Conservation (phyloP, 1,140 invertebrate species). For the Psilanteris sp. region DNA sequence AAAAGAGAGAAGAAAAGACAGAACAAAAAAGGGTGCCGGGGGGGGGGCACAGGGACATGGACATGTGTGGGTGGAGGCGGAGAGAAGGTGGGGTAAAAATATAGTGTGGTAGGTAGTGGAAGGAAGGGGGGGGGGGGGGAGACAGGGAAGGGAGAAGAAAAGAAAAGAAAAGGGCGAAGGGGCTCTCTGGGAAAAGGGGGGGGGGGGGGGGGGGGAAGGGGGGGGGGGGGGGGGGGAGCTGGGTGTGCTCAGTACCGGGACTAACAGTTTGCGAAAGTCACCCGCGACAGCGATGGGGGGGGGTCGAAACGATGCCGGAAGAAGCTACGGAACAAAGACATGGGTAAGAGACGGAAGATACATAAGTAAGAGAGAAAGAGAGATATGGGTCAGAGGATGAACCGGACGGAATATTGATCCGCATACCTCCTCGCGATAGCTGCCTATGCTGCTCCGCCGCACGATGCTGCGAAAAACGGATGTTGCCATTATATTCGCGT, state of each 20-base stretch:
- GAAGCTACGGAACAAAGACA: slow-evolving; percentile 35
- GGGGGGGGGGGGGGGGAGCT: background rate
- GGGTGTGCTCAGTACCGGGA: slow-evolving; percentile 15
- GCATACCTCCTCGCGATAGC: slow-evolving; percentile 75
- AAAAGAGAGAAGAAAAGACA: no score
- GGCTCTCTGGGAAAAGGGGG: no score
- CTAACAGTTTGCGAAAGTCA: slow-evolving; percentile 23
- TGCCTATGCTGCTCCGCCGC: slow-evolving; percentile 69
- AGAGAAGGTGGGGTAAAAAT: no score
- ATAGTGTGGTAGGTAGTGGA: no score
- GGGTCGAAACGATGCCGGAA: slow-evolving; percentile 12
- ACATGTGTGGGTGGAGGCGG: no score
- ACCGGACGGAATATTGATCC: slow-evolving; percentile 80
- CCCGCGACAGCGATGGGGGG: no score
- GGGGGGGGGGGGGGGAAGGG: no score
- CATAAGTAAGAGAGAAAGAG: slow-evolving; percentile 74
- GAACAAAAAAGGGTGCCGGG: no score
- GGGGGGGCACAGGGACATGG: no score
- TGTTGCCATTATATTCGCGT: slow-evolving; percentile 46
- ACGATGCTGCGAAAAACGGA: slow-evolving; percentile 64
- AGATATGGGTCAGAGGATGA: slow-evolving; percentile 79
- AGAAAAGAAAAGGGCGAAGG: no score
- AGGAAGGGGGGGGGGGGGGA: no score
- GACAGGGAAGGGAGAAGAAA: no score
- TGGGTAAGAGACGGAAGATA: slow-evolving; percentile 40